These are phyloP conservation scores for Podilymbus podiceps DNA, from an alignment of 2,113 vertebrate species.

Conservation along the genomic window DNA sequence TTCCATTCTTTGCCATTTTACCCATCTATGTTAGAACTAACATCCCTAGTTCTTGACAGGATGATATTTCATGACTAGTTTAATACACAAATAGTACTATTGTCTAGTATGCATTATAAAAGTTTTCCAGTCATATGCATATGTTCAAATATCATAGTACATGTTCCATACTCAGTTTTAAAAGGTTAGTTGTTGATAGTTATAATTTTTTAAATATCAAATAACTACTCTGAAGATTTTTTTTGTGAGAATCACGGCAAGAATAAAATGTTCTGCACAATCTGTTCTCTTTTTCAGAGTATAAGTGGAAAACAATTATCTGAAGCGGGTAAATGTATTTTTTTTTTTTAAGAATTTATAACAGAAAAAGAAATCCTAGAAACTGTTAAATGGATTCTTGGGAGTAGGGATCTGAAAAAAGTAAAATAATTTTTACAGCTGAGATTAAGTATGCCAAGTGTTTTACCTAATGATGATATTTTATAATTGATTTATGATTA, in stretches of 20 bases:
- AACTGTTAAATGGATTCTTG: neutral
- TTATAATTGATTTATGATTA: slow-evolving; percentile 45
- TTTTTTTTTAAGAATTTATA: neutral
- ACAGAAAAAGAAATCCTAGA: neutral
- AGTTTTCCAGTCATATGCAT: neutral
- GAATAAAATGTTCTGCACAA: neutral
- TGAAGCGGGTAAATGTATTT: neutral
- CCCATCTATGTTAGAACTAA: neutral
- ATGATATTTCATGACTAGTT: neutral
- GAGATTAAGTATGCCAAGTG: neutral
- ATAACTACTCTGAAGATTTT: neutral
- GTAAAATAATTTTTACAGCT: neutral
- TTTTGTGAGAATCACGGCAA: neutral
- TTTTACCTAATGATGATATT: neutral
- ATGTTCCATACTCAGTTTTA: neutral
- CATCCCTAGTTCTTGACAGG: neutral
- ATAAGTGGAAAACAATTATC: neutral
- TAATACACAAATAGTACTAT: neutral
- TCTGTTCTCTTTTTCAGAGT: neutral
- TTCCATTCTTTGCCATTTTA: neutral
- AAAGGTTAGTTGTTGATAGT: neutral
- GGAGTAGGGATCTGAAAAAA: neutral
- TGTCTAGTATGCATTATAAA: neutral
- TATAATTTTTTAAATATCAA: neutral
- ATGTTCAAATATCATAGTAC: neutral